Evolutionary conservation across 2,113 vertebrate species (phyloP), one percentile per base, ranked within the genome.

Genomic region (Centrocercus urophasianus): DNA sequence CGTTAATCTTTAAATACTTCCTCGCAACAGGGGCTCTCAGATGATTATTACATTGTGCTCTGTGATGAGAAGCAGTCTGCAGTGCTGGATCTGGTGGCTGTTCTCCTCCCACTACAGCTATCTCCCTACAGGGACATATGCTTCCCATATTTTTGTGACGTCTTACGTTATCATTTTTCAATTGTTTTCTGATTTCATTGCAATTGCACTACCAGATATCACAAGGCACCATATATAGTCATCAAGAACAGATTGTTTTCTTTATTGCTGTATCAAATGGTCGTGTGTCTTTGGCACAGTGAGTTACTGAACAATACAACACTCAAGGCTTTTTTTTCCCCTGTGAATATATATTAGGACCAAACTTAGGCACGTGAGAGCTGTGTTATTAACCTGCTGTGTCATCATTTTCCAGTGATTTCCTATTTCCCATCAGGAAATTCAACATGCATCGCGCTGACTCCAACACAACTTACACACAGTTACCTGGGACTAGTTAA

Each of bases 1-100:
- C 71, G 69, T 64, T 83, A 71, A 76, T 88, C 85, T 93, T 89
- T 93, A 86, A 93, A 77, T 89, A 95, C 70, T 38, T 59, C 17
- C 34, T 89, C 15, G 0, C 87, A 83, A 67, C 8, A 77, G 87
- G 78, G 45, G 11, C 38, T 80, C 82, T 60, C 59, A 71, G 47
- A 90, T 34, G n/a, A 50, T 54, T 57, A 57, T 76, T 87, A 59
- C 43, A 24, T 48, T 85, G 84, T 66, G 63, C 27, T 84, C 30
- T 3, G 4, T 59, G 66, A 91, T 59, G 75, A 85, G 78, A 79
- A 89, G 50, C 40, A 30, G 48, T 48, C 54, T 43, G 10, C 54
- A 74, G 59, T 43, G 63, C 21, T 1, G 2, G 30, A 70, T 82
- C 30, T 59, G 57, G 36, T 69, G 54, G 43, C 32, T 60, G 43